Evolutionary conservation across 2,113 vertebrate genomes (phyloP).

Genomic region (Genyomyrus donnyi): DNA sequence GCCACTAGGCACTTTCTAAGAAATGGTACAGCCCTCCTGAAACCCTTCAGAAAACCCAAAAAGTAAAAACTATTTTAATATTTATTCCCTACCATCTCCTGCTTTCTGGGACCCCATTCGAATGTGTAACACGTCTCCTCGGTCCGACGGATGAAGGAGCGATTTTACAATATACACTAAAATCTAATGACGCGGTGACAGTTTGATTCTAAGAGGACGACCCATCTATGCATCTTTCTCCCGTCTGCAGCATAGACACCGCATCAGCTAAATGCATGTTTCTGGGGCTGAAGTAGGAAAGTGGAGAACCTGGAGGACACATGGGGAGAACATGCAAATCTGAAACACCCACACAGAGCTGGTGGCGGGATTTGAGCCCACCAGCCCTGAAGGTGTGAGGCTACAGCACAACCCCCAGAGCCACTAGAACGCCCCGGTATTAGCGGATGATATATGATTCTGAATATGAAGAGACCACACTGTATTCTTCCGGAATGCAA

Average conservation of each 20-base stretch:
- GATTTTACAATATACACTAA: not conserved
- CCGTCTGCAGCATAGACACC: not conserved
- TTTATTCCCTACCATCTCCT: not conserved
- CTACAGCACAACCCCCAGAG: not conserved
- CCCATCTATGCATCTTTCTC: not conserved
- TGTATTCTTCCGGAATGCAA: not conserved
- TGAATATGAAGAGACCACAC: not conserved
- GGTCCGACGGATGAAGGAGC: not conserved
- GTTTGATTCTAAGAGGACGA: not conserved
- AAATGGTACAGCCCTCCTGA: not conserved
- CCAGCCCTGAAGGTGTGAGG: not conserved
- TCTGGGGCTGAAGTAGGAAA: not conserved
- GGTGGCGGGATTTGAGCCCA: not conserved
- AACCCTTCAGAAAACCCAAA: not conserved
- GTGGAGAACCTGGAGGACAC: not conserved
- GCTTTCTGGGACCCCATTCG: not conserved
- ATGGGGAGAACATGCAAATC: not conserved
- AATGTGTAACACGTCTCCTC: not conserved
- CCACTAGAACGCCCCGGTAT: not conserved
- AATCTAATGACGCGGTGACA: not conserved
- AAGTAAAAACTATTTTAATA: conserved; percentile 8
- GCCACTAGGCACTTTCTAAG: not conserved
- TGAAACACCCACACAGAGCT: not conserved
- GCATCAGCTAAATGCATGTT: not conserved
- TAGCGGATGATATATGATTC: not conserved